Base-by-base conservation (phyloP, 2,797 vertebrate genomes). In the Diplodus sargus region DNA sequence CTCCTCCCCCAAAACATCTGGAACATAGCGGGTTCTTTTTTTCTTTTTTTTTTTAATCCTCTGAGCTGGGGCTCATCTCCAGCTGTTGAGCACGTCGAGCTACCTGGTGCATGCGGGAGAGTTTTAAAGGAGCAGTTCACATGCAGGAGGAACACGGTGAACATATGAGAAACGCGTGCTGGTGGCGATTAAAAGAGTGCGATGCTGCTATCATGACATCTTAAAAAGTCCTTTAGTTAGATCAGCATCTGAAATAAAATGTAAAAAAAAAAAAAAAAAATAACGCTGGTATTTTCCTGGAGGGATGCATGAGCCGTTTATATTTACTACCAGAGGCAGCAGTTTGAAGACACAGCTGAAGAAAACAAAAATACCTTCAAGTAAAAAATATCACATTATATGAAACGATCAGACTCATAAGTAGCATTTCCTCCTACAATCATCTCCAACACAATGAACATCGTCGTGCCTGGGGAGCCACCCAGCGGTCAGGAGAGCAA, bases 1-100 rank as follows among this genome's bases (percentile, higher is more conserved):
- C 15, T 13, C 51, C 59, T 54, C 30, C 30, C 15, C 51, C 59
- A 57, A 47, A 83, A 87, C 89, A 93, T 90, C 88, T 89, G 91
- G 82, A 28, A 74, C 72, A 2, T 8, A 17, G 69, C 3, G 25
- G 25, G 25, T 28, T 28, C 4, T 28, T 28, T 25, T 25, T 25
- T 25, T 25, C 2, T 25, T 25, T 25, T 25, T 25, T 25, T 2
- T 16, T 1, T 63, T 74, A 54, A 51, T 64, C 76, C 74, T 71
- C 64, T 14, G 48, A 70, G 13, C 45, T 39, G 39, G 80, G 22
- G 22, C 60, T 74, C 3, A 71, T 59, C 51, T 70, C n/a, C 81
- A 79, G 76, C 70, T 85, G 88, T 74, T 51, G 56, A 49, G 15
- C 22, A 39, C 23, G 30, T 48, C 25, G 14, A 58, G 23, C 48